Evolutionary conservation across 1,140 invertebrate genomes (phyloP).

Genomic region (Zaprionus gabonicus): DNA sequence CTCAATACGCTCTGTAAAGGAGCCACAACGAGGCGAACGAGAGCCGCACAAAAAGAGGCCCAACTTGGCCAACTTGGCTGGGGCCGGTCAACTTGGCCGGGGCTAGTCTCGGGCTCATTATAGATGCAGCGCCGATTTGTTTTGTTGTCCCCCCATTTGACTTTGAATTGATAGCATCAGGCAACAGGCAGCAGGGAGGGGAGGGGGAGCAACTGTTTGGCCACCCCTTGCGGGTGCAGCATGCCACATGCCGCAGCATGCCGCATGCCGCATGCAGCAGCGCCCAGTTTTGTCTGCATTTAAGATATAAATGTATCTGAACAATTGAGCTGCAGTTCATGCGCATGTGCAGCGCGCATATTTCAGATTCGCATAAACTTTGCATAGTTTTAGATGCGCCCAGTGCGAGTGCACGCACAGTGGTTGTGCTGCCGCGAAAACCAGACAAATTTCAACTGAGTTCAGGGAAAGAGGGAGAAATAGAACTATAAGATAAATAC

Average conservation of each 20-base stretch:
- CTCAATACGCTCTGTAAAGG: slow-evolving; percentile 44
- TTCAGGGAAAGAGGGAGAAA: background rate
- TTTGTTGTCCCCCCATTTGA: slow-evolving; percentile 82
- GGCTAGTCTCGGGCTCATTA: slow-evolving; percentile 57
- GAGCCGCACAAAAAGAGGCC: background rate
- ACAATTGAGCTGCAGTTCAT: slow-evolving; percentile 77
- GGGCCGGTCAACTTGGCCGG: background rate
- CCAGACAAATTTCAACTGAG: background rate
- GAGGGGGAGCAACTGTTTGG: background rate
- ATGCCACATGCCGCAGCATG: slow-evolving; percentile 18
- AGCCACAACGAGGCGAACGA: slow-evolving; percentile 9
- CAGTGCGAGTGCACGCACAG: slow-evolving; percentile 21
- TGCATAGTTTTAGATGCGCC: slow-evolving; percentile 70
- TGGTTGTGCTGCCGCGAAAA: background rate
- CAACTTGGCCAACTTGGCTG: background rate
- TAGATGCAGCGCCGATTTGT: slow-evolving; percentile 82
- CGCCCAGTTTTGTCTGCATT: slow-evolving; percentile 61
- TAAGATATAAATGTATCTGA: slow-evolving; percentile 79
- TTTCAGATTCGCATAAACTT: slow-evolving; percentile 81
- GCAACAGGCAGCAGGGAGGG: slow-evolving; percentile 45
- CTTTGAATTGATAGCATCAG: slow-evolving; percentile 82
- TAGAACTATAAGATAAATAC: background rate
- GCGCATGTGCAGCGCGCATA: slow-evolving; percentile 75
- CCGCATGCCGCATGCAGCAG: slow-evolving; percentile 26
- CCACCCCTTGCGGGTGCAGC: slow-evolving; percentile 34